These are phyloP conservation scores for Rousettus leschenaultii DNA, from an alignment of 2,113 vertebrate genomes.

Conservation along the genomic window DNA sequence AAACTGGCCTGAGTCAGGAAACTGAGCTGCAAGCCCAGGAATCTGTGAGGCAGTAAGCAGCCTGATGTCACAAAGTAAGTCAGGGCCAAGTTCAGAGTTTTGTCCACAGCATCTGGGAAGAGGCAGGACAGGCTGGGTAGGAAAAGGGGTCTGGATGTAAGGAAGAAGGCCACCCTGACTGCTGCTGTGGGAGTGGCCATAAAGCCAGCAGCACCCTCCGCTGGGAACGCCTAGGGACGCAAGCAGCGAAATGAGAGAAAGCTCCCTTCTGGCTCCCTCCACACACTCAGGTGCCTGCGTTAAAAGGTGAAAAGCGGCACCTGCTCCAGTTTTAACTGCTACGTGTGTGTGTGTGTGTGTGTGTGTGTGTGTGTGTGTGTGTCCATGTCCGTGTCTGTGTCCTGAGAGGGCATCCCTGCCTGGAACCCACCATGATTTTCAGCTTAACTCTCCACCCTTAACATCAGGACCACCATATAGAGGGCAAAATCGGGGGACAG, in stretches of 20 bases:
- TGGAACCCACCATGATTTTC: not conserved
- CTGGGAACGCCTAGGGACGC: not conserved
- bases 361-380: not conserved
- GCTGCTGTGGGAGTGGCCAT: not conserved
- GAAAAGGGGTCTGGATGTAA: not conserved
- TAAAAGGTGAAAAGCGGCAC: not conserved
- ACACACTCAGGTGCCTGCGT: not conserved
- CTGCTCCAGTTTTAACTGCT: constrained; percentile 19
- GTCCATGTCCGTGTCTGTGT: not conserved
- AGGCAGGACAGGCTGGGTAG: not conserved
- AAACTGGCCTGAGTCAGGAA: not conserved
- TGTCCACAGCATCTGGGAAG: not conserved
- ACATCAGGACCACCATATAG: not conserved
- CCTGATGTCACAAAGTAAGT: not conserved
- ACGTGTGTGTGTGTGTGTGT: not conserved
- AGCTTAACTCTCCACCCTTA: not conserved
- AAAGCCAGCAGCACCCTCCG: not conserved
- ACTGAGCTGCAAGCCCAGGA: not conserved
- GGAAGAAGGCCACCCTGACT: not conserved
- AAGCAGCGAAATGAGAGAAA: not conserved
- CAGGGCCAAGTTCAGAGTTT: not conserved
- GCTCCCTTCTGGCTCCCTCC: not conserved
- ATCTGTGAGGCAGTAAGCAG: not conserved
- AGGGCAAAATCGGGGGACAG: not conserved
- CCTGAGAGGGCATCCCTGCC: not conserved